Base-by-base conservation (phyloP, 2,797 vertebrate species). In the Falco berigora region DNA sequence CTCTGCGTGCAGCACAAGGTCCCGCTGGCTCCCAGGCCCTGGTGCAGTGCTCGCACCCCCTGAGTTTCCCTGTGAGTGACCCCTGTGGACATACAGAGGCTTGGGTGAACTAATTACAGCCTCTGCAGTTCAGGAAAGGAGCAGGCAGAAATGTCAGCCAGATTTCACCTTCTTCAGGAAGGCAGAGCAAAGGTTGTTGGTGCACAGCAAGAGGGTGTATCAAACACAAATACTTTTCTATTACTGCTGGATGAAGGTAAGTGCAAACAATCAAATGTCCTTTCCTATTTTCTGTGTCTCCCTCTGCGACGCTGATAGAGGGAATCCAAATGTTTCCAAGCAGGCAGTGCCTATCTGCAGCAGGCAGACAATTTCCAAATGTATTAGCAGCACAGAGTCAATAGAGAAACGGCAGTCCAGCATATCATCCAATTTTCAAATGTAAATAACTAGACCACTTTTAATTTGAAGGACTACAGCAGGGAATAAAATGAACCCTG, bases 361-460 rank as follows among this genome's bases (percentile, higher is more conserved):
- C 88, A 79, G 88, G 90, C 95, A 96, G 96, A 69, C 95, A 92
- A 93, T 97, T 95, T 97, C 94, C 47, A 95, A 88, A 90, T 84
- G 88, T 90, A 90, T 94, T 96, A 94, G 86, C 86, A 8, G 83
- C 71, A 30, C 73, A 93, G 88, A 96, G 95, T 96, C 96, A 95
- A 96, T 88, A 96, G 90, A 88, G 90, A 92, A 96, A 92, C 90
- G 90, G 88, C 92, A 94, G 96, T 22, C 95, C 96, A 95, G 93
- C 91, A 82, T 79, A 93, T 95, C 90, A 96, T 94, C 94, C 95
- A 96, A 94, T 96, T 96, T 97, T 92, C 93, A 95, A 93, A 96
- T 95, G 94, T 97, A 97, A 97, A 97, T 96, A 97, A 93, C 88
- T 32, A 73, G 94, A 67, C 94, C 46, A 30, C 92, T 94, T 92